phyloP scores from a whole-genome alignment of 1,140 invertebrate genomes.

The Copidosoma floridanum region DNA sequence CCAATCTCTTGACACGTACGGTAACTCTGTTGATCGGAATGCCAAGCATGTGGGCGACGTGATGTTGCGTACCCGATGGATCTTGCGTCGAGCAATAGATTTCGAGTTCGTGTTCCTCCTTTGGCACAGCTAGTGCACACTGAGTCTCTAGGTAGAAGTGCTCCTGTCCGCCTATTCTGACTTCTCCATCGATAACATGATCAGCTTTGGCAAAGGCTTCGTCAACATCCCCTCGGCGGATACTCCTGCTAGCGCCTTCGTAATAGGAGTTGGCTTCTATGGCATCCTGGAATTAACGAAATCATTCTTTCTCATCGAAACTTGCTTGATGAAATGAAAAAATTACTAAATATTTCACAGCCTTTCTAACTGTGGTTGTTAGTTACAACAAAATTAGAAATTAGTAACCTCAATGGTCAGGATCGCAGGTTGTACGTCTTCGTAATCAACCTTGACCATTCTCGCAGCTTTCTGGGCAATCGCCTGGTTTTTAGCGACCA shows the following conservation, averaged over 20 bases:
- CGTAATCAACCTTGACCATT: constrained; percentile 70
- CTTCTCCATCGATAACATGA: constrained; percentile 68
- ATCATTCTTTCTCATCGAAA: background rate
- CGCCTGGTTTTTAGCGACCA: constrained; percentile 70
- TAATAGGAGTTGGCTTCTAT: constrained; percentile 71
- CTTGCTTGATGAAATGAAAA: too few relatives aligned
- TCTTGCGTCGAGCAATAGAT: constrained; percentile 79
- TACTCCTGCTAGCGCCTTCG: constrained; percentile 51
- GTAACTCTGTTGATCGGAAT: constrained; percentile 74
- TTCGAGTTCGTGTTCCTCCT: constrained; percentile 81
- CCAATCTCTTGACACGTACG: constrained; percentile 78
- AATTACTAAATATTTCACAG: background rate
- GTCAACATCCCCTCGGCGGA: constrained; percentile 67
- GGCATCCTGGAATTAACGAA: constrained; percentile 62
- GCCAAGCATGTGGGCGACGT: constrained; percentile 68
- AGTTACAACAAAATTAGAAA: background rate
- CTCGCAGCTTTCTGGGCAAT: constrained; percentile 72
- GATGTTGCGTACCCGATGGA: constrained; percentile 72
- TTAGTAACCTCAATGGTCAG: constrained; percentile 71
- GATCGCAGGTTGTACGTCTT: constrained; percentile 71
- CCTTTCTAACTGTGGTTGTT: too few relatives aligned
- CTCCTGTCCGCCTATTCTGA: constrained; percentile 85
- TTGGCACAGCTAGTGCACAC: constrained; percentile 70
- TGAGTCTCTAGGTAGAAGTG: constrained; percentile 95
- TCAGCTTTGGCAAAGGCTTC: constrained; percentile 64